Evolutionary conservation across 1,140 invertebrate species (phyloP).

Genomic region (Apis florea): DNA sequence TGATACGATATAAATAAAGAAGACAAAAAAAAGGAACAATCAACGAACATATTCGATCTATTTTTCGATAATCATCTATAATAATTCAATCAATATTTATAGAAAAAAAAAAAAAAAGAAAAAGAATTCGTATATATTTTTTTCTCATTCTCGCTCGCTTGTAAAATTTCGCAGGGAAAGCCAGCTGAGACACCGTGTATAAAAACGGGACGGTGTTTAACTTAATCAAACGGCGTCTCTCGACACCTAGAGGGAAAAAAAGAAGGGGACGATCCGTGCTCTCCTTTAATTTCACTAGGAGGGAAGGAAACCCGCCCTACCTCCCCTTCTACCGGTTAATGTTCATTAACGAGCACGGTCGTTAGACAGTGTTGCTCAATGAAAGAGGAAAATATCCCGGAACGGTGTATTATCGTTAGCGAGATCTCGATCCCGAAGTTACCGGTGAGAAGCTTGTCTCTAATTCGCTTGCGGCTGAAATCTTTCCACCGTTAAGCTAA

Average conservation of each 20-base stretch:
- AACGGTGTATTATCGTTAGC: conserved; percentile 3
- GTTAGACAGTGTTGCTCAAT: conserved; percentile 24
- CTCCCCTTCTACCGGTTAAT: conserved; percentile 17
- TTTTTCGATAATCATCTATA: no score
- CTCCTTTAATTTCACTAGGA: conserved; percentile 14
- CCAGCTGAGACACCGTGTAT: background rate
- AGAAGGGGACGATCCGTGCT: background rate
- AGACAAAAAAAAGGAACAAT: no score
- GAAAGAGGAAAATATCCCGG: conserved; percentile 21
- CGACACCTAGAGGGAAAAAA: background rate
- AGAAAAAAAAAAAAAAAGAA: no score
- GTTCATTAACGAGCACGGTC: conserved; percentile 46
- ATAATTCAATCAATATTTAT: no score
- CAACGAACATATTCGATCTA: no score
- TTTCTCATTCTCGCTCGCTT: no score
- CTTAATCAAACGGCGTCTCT: background rate
- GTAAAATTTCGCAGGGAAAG: no score
- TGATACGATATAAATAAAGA: no score
- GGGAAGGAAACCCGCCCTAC: background rate
- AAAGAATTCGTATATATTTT: no score
- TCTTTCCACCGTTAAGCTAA: conserved; percentile 5
- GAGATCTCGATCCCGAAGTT: conserved; percentile 1
- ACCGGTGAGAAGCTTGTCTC: background rate
- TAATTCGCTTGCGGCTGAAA: conserved; percentile 10
- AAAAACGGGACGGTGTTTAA: background rate